Base-by-base conservation (phyloP, 2,797 vertebrate species). In the Leuciscus waleckii region DNA sequence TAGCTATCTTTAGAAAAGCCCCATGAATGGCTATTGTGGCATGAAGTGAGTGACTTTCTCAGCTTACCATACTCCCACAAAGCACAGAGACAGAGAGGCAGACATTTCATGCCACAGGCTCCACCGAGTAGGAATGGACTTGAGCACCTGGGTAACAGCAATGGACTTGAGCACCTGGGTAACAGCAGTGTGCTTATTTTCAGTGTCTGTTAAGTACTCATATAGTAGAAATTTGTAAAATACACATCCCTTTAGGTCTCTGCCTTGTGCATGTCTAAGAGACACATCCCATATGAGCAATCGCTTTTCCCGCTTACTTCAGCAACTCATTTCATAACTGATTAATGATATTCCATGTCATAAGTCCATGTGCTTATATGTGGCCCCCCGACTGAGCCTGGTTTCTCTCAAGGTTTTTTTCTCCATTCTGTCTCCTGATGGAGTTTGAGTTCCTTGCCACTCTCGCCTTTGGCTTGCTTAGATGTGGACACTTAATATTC, bases 1-100 rank as follows among this genome's bases (percentile, higher is more conserved):
- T 68, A 69, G 82, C 82, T 87, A 85, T 85, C 86, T 87, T 87
- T 87, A 85, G 86, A 81, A 76, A 68, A 83, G 61, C 68, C 78
- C 14, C 26, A 58, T 85, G 82, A 87, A 81, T 87, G 86, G 63
- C 79, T 81, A 81, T 87, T 87, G 86, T 87, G 74, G 37, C 77
- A 81, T 76, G 70, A 80, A 68, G 58, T 87, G 76, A 87, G 75
- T 87, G 82, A 84, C 82, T 79, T 74, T 81, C 86, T 87, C 86
- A 77, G 16, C 51, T 87, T 84, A 85, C 78, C 41, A 2, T 76
- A 26, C 67, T 37, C 39, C 65, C 63, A 81, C 82, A 84, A 85
- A 80, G 71, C 61, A 74, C 32, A 8, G 32, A 83, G 79, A 82
- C 61, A 69, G 58, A 73, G 29, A 75, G 85, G 68, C 80, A 65